Evolutionary conservation across 2,113 vertebrate genomes (phyloP), one percentile per base, ranked within the genome.

Genomic region (Apistogramma diplotaenia): DNA sequence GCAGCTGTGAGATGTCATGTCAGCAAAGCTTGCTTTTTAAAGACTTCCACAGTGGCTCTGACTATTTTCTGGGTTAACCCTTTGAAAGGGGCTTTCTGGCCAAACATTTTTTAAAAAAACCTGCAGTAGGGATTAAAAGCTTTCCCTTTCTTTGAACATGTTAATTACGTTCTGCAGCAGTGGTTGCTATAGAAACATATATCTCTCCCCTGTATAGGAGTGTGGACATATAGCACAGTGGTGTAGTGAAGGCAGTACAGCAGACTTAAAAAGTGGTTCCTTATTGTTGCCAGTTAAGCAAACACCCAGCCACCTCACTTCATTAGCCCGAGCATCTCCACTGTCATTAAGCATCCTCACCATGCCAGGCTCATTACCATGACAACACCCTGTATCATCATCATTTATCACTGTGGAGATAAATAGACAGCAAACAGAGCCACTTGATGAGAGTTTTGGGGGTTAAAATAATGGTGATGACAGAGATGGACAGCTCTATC

Each of bases 321-420:
- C 84, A 89, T 89, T 89, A 91, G 79, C 75, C 75, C 6, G 67
- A 87, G 81, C 74, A 73, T 85, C 78, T 90, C 83, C 33, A 79
- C 79, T 81, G 77, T 91, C 88, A 92, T 91, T 91, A 92, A 86
- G 78, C 77, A 79, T 83, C 82, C 84, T 77, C 70, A 2, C 85
- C 4, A 59, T 83, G 60, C 77, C 74, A 19, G 46, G 76, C 55
- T 72, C 51, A 75, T 89, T 61, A 6, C 80, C 86, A 90, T 92
- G 91, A 89, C 93, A 89, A 93, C 79, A 89, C 40, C 81, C 62
- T n/a, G 54, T 85, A 89, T 87, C 83, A 79, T 76, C 62, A 27
- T 55, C 54, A 79, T n/a, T n/a, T n/a, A n/a, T 87, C 81, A 33
- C 82, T 79, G 82, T 62, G 76, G 78, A 72, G 77, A 81, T 81